Evolutionary conservation across 2,797 vertebrate genomes (phyloP).

Genomic region (Babyrousa celebensis): DNA sequence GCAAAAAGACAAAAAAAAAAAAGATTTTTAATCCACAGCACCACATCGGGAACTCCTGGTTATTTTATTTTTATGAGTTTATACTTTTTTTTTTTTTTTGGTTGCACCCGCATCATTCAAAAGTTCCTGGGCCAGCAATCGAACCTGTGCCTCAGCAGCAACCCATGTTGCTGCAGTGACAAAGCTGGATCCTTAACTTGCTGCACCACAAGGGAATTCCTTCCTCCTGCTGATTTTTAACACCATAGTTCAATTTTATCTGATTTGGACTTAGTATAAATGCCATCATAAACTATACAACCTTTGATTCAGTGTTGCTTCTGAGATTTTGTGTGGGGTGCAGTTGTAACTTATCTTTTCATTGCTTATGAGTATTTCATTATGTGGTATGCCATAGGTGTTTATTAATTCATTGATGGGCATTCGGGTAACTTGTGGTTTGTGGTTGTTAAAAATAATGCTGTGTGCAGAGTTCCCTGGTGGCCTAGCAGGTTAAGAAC

Average conservation of each 20-base stretch:
- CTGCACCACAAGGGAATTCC: no score
- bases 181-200: no score
- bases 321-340: background rate
- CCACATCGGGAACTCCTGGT: background rate
- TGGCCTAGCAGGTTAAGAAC: background rate
- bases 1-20: no score
- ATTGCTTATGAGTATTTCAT: background rate
- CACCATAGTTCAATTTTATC: background rate
- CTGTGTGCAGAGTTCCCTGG: background rate
- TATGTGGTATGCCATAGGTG: background rate
- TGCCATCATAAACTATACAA: background rate
- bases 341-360: background rate
- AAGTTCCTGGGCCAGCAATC: no score
- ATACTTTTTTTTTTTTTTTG: background rate
- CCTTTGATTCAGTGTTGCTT: background rate
- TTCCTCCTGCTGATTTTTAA: background rate
- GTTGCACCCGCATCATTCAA: no score
- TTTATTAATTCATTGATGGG: background rate
- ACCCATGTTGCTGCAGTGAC: no score
- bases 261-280: background rate
- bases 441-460: background rate
- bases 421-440: background rate
- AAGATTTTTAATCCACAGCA: no score
- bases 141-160: no score
- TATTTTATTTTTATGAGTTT: background rate